phyloP scores from a whole-genome alignment of 1,140 invertebrate genomes.

The Leptestheria dahalacensis region DNA sequence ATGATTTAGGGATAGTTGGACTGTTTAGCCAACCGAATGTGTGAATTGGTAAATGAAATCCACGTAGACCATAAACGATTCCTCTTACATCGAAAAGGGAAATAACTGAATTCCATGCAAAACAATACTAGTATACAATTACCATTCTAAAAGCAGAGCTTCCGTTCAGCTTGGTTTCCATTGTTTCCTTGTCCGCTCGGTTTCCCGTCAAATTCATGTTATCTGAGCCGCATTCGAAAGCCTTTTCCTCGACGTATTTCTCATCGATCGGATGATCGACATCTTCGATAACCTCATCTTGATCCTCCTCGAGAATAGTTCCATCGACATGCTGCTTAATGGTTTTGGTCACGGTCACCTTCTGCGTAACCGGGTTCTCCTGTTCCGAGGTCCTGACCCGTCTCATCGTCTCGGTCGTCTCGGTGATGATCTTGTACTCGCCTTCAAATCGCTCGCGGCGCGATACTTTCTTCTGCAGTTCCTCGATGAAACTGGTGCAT shows the following conservation, averaged over 20 bases:
- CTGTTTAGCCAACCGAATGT: no score
- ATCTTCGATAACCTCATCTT: constrained; percentile 12
- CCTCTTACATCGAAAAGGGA: no score
- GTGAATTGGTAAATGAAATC: no score
- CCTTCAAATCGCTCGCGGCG: constrained; percentile 6
- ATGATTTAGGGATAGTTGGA: no score
- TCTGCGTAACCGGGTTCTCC: constrained; percentile 2
- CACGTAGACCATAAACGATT: no score
- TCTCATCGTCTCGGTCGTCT: constrained; percentile 8
- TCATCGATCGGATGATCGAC: constrained; percentile 1
- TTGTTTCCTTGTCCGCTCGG: neutral
- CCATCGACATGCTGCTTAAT: constrained; percentile 1
- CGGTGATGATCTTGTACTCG: neutral
- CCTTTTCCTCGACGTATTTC: neutral
- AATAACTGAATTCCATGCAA: no score
- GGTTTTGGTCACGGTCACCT: constrained; percentile 11
- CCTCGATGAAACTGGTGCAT: neutral
- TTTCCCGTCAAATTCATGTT: neutral
- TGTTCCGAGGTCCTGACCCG: neutral
- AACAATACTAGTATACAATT: no score
- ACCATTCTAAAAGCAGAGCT: no score
- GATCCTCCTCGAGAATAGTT: neutral
- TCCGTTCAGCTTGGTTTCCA: neutral
- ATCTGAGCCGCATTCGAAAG: neutral
- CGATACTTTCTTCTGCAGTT: neutral